These are phyloP conservation scores for Eucera pruinosa DNA, from an alignment of 2,888 invertebrate species.

Conservation along the genomic window DNA sequence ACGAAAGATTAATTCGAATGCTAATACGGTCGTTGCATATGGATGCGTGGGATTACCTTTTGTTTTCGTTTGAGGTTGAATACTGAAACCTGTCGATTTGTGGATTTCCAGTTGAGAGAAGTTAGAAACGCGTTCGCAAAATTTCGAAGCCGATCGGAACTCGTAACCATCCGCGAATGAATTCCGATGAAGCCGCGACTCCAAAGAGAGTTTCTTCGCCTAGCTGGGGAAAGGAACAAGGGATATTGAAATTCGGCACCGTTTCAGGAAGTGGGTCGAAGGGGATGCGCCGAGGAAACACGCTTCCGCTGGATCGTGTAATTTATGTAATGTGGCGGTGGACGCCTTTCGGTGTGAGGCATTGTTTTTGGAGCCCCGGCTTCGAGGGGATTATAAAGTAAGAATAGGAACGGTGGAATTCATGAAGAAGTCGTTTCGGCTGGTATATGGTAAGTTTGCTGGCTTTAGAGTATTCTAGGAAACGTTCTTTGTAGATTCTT, in stretches of 20 bases:
- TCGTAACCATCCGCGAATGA: slow-evolving; percentile 34
- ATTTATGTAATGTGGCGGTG: slow-evolving; percentile 24
- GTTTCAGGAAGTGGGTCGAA: slow-evolving; percentile 23
- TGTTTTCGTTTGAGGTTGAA: not conserved
- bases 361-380: slow-evolving; percentile 17
- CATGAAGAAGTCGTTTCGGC: not conserved
- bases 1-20: slow-evolving; percentile 59
- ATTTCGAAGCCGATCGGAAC: slow-evolving; percentile 1
- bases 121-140: slow-evolving; percentile 20
- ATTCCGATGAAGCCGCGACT: slow-evolving; percentile 40
- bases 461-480: too few species aligned
- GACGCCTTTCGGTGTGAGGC: slow-evolving; percentile 3
- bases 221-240: not conserved
- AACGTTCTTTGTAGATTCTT: too few species aligned
- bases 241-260: slow-evolving; percentile 41
- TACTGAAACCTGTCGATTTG: slow-evolving; percentile 13
- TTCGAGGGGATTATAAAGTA: slow-evolving; percentile 14
- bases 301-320: slow-evolving; percentile 8
- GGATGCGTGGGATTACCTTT: slow-evolving; percentile 50
- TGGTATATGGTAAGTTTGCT: too few species aligned
- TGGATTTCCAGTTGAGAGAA: slow-evolving; percentile 18
- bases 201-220: slow-evolving; percentile 33
- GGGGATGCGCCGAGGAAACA: slow-evolving; percentile 1
- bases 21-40: slow-evolving; percentile 56
- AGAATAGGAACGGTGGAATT: not conserved